Evolutionary conservation across 2,797 vertebrate genomes (phyloP).

Genomic region (Ctenochaetus hawaiiensis): DNA sequence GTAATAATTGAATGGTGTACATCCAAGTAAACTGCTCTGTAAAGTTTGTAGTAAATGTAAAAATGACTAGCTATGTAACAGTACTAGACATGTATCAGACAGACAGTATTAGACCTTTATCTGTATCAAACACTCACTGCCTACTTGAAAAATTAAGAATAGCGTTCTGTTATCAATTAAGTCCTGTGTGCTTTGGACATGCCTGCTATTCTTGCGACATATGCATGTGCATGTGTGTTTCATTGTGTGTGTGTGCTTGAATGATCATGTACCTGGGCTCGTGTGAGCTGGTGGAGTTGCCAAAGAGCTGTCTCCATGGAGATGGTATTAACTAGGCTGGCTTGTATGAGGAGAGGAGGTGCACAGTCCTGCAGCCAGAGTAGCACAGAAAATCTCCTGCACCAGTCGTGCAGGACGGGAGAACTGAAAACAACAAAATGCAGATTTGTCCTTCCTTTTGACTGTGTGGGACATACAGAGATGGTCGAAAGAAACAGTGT

Average conservation of each 20-base stretch:
- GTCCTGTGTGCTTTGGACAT: slow-evolving; percentile 57
- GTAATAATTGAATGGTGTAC: not conserved
- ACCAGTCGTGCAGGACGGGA: slow-evolving; percentile 55
- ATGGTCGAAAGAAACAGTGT: slow-evolving; percentile 33
- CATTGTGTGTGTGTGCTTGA: slow-evolving; percentile 62
- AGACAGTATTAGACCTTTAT: slow-evolving; percentile 30
- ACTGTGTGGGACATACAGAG: slow-evolving; percentile 19
- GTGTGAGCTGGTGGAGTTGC: slow-evolving; percentile 75
- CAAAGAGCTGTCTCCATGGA: slow-evolving; percentile 84
- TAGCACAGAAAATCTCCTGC: slow-evolving; percentile 66
- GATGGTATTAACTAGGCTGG: slow-evolving; percentile 82
- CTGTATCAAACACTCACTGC: slow-evolving; percentile 55
- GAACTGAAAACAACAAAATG: slow-evolving; percentile 61
- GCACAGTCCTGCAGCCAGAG: slow-evolving; percentile 65
- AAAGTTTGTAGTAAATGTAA: slow-evolving; percentile 32
- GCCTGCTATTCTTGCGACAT: slow-evolving; percentile 66
- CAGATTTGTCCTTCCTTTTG: slow-evolving; percentile 53
- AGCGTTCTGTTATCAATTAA: slow-evolving; percentile 63
- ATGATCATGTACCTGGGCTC: slow-evolving; percentile 71
- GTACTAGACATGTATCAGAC: slow-evolving; percentile 28
- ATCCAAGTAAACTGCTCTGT: slow-evolving; percentile 25
- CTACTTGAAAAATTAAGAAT: slow-evolving; percentile 64
- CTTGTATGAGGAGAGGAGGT: slow-evolving; percentile 72
- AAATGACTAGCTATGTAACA: slow-evolving; percentile 24
- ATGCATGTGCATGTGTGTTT: slow-evolving; percentile 57